Conservation (phyloP, 1,140 invertebrate genomes). For the Notospermus geniculatus region DNA sequence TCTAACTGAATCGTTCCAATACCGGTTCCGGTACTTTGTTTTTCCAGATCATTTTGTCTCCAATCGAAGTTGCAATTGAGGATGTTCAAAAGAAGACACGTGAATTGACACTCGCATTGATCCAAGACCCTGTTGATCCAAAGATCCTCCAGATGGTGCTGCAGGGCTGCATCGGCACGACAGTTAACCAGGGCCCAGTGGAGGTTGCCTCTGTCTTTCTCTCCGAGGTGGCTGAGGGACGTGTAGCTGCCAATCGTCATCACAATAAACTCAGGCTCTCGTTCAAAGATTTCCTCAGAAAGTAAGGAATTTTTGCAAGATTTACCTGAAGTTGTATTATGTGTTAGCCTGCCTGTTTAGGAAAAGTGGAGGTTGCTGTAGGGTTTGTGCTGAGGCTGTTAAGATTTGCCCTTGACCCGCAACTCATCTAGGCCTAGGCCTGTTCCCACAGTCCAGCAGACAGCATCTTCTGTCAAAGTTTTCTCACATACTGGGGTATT, state of each 20-base stretch:
- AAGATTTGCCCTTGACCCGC: too few relatives aligned
- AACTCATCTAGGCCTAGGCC: too few relatives aligned
- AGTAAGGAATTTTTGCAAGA: slow-evolving; percentile 60
- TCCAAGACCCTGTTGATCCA: slow-evolving; percentile 84
- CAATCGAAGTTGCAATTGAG: slow-evolving; percentile 96
- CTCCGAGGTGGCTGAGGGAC: slow-evolving; percentile 65
- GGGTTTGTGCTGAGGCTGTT: too few relatives aligned
- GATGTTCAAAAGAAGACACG: slow-evolving; percentile 93
- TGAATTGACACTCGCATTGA: slow-evolving; percentile 79
- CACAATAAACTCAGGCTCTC: slow-evolving; percentile 91
- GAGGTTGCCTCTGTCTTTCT: slow-evolving; percentile 92
- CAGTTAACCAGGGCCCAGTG: slow-evolving; percentile 97
- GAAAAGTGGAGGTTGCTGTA: too few relatives aligned
- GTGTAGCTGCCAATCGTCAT: slow-evolving; percentile 71
- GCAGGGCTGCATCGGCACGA: slow-evolving; percentile 81
- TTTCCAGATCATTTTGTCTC: slow-evolving; percentile 74
- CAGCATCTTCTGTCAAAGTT: too few relatives aligned
- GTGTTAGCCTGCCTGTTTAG: too few relatives aligned
- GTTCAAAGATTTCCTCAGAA: slow-evolving; percentile 96
- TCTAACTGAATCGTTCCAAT: too few relatives aligned
- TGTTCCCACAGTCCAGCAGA: too few relatives aligned
- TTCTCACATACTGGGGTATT: too few relatives aligned
- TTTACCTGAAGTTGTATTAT: slow-evolving; percentile 51
- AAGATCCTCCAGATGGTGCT: slow-evolving; percentile 99
- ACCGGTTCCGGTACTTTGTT: too few relatives aligned